Conservation (phyloP, 2,888 invertebrate species). For the Phaedon cochleariae region DNA sequence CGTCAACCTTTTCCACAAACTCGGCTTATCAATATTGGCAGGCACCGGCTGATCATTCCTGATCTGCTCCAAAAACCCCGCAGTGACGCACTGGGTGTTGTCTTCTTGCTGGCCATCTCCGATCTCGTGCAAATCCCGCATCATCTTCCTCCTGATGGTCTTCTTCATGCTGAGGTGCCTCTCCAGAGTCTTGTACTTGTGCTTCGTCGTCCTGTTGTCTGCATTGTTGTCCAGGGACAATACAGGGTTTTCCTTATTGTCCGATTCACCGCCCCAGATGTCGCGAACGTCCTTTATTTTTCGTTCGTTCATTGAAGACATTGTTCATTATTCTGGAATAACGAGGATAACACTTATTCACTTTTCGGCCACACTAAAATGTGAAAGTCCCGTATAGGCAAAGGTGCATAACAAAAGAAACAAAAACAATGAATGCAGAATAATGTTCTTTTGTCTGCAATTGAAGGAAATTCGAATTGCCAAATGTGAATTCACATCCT, state of each 20-base stretch:
- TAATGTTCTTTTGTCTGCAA: slow-evolving; percentile 45
- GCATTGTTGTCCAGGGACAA: slow-evolving; percentile 65
- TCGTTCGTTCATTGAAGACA: slow-evolving; percentile 72
- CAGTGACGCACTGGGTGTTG: slow-evolving; percentile 50
- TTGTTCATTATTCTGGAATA: slow-evolving; percentile 58
- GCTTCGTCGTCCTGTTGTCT: slow-evolving; percentile 68
- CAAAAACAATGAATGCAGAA: slow-evolving; percentile 37
- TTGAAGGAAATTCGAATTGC: slow-evolving; percentile 44
- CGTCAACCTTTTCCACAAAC: slow-evolving; percentile 61
- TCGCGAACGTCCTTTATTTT: slow-evolving; percentile 81
- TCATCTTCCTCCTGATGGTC: slow-evolving; percentile 85
- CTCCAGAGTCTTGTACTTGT: slow-evolving; percentile 79
- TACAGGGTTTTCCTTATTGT: slow-evolving; percentile 59
- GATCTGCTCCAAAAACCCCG: slow-evolving; percentile 61
- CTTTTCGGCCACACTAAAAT: not conserved
- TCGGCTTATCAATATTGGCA: slow-evolving; percentile 61
- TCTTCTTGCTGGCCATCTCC: slow-evolving; percentile 57
- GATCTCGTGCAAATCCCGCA: slow-evolving; percentile 80
- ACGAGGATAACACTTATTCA: slow-evolving; percentile 15
- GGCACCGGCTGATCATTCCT: slow-evolving; percentile 61
- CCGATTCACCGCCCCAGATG: slow-evolving; percentile 56
- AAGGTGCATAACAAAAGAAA: slow-evolving; percentile 36
- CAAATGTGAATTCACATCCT: slow-evolving; percentile 44
- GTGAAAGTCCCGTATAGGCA: slow-evolving; percentile 35
- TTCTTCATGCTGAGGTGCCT: slow-evolving; percentile 88